Evolutionary conservation across 2,113 vertebrate genomes (phyloP).

Genomic region (Dipodomys stephensi): DNA sequence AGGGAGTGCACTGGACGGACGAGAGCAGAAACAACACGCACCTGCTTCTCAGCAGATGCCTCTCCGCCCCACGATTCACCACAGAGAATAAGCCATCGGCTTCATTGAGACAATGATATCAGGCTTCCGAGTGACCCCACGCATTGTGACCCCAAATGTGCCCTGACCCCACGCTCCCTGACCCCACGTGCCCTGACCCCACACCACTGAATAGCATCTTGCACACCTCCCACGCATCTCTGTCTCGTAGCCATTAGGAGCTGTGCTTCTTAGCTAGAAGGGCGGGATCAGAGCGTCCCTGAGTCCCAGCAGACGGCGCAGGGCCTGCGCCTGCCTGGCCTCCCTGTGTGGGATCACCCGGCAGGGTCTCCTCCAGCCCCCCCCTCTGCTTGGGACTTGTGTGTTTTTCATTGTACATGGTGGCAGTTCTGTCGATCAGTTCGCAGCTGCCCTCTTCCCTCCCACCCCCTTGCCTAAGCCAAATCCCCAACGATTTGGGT

Average conservation of each 20-base stretch:
- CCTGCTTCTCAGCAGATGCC: not conserved
- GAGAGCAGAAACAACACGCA: not conserved
- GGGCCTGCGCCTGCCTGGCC: too few relatives aligned
- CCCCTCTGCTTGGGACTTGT: not conserved
- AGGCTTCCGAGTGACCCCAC: too few relatives aligned
- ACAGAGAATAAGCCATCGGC: too few relatives aligned
- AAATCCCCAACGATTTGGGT: not conserved
- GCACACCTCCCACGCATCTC: not conserved
- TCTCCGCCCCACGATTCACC: too few relatives aligned
- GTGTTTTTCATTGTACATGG: not conserved
- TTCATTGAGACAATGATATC: too few relatives aligned
- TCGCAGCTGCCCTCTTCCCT: not conserved
- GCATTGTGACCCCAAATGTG: too few relatives aligned
- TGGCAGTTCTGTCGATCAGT: not conserved
- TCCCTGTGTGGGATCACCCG: too few relatives aligned
- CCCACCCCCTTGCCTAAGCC: not conserved
- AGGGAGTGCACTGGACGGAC: too few relatives aligned
- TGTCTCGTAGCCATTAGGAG: constrained; percentile 7
- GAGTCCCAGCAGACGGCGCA: too few relatives aligned
- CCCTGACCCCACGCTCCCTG: too few relatives aligned
- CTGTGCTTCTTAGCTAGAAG: not conserved
- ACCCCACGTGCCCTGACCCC: too few relatives aligned
- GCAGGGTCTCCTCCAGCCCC: not conserved
- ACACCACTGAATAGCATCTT: not conserved
- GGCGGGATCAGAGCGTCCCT: not conserved